Percentiles rank a stretch among this genome's conserved stretches.
Evolutionary conservation across 2,888 invertebrate species (phyloP).

Genomic region (Sericinus montela): DNA sequence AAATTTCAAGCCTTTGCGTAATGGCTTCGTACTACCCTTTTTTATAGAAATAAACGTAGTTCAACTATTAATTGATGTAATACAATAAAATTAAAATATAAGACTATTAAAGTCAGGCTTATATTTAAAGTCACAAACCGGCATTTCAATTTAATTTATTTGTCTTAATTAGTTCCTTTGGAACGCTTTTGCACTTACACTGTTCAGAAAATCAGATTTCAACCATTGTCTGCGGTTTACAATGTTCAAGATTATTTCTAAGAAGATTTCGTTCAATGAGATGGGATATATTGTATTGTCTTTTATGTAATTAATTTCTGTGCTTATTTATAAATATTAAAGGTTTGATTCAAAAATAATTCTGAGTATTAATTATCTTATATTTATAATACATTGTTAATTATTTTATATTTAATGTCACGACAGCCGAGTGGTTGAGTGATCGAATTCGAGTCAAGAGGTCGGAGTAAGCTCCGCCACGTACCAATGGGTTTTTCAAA

Average conservation of each 20-base stretch:
- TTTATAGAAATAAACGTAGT: too few species aligned
- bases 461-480: too few species aligned
- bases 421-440: too few species aligned
- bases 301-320: slow-evolving; percentile 9
- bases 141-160: slow-evolving; percentile 13
- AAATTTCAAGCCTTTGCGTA: too few species aligned
- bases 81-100: too few species aligned
- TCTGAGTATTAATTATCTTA: too few species aligned
- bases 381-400: too few species aligned
- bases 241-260: slow-evolving; percentile 41
- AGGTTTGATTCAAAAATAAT: background rate
- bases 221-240: slow-evolving; percentile 33
- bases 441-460: too few species aligned
- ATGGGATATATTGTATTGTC: slow-evolving; percentile 25
- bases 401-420: too few species aligned
- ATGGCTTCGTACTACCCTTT: too few species aligned
- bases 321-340: background rate
- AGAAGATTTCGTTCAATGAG: slow-evolving; percentile 38
- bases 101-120: background rate
- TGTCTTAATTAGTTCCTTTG: slow-evolving; percentile 24
- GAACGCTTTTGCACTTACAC: slow-evolving; percentile 35
- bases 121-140: slow-evolving; percentile 3
- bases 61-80: background rate
- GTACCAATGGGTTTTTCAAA: too few species aligned
- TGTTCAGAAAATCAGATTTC: slow-evolving; percentile 35